Conservation (phyloP, 2,113 vertebrate genomes). For the Ammodytes dubius region DNA sequence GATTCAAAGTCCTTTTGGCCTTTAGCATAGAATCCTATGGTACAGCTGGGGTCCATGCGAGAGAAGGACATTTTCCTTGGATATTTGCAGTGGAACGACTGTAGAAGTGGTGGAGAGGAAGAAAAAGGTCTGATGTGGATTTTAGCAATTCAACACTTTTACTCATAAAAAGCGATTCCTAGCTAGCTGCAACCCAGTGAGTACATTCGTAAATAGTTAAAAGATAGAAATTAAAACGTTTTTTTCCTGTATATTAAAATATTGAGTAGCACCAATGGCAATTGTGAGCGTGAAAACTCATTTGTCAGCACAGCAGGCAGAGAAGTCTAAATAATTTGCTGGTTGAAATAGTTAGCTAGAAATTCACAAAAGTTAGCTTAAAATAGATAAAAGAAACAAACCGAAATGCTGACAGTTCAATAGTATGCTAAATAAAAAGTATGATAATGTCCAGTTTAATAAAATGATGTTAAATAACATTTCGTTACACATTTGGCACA, state of each 20-base stretch:
- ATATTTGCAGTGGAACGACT: conserved; percentile 92
- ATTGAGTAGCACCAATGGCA: no score
- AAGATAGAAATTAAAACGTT: background rate
- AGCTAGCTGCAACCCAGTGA: background rate
- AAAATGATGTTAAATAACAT: background rate
- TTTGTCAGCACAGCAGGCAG: background rate
- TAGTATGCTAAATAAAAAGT: background rate
- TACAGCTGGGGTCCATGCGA: conserved; percentile 95
- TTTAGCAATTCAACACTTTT: background rate
- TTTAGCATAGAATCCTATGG: conserved; percentile 90
- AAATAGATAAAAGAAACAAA: background rate
- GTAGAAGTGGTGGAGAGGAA: background rate
- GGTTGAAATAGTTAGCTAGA: no score
- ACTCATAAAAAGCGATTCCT: background rate
- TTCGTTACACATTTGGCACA: background rate
- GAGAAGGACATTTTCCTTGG: conserved; percentile 90
- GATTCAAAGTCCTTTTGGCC: conserved; percentile 85
- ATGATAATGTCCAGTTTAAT: background rate
- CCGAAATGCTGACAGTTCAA: background rate
- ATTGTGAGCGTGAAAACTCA: background rate
- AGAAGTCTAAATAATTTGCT: background rate
- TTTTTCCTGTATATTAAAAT: no score
- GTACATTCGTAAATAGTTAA: background rate
- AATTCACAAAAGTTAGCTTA: background rate
- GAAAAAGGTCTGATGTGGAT: background rate